Evolutionary conservation across 2,113 vertebrate species (phyloP).

Genomic region (Dasypus novemcinctus): DNA sequence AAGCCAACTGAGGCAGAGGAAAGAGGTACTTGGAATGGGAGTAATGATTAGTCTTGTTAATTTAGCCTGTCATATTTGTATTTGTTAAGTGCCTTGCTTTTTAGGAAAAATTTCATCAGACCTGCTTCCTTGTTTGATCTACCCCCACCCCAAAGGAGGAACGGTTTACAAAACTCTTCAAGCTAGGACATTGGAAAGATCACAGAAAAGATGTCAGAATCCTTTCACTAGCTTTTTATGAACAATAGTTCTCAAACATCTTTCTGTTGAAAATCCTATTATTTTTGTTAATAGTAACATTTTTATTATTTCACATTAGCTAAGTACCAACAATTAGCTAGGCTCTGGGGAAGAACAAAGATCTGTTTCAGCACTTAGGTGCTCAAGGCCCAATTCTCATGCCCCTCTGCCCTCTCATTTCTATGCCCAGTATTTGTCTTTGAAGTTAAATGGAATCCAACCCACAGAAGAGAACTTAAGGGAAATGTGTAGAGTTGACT

Average conservation of each 20-base stretch:
- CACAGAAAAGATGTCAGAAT: slow-evolving; percentile 12
- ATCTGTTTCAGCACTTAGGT: slow-evolving; percentile 30
- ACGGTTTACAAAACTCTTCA: slow-evolving; percentile 16
- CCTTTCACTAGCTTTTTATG: background rate
- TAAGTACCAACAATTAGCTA: slow-evolving; percentile 21
- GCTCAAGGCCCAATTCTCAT: slow-evolving; percentile 67
- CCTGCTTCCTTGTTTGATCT: slow-evolving; percentile 3
- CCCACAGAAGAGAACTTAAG: background rate
- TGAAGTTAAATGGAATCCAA: slow-evolving; percentile 60
- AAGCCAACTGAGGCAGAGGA: background rate
- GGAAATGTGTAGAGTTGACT: background rate
- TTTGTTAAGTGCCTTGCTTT: background rate
- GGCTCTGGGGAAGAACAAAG: slow-evolving; percentile 46
- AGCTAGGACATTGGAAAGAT: background rate
- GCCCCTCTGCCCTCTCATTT: slow-evolving; percentile 66
- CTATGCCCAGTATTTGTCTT: slow-evolving; percentile 64
- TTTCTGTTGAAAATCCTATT: slow-evolving; percentile 48
- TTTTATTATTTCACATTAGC: slow-evolving; percentile 68
- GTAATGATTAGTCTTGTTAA: background rate
- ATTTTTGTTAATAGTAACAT: slow-evolving; percentile 67
- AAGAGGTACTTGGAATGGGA: background rate
- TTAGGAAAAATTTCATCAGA: background rate
- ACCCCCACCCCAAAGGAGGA: background rate
- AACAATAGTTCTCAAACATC: slow-evolving; percentile 30
- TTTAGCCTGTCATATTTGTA: background rate